Evolutionary conservation across 2,888 invertebrate species (phyloP).

Genomic region (Bedellia somnulentella): DNA sequence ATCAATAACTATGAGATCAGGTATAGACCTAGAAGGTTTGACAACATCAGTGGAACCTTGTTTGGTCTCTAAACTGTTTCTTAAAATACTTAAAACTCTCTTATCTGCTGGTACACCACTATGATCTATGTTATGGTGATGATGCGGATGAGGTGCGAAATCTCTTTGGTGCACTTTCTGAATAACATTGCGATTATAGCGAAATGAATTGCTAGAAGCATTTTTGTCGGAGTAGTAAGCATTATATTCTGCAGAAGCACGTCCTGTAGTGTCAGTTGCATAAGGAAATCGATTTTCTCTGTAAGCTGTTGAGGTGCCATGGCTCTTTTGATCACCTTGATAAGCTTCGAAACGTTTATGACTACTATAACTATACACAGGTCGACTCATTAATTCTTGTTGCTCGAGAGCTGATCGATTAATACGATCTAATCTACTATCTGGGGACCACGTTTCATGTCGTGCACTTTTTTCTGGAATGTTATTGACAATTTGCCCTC

Average conservation of each 20-base stretch:
- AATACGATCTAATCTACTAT: conserved; percentile 43
- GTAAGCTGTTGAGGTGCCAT: conserved; percentile 18
- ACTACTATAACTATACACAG: conserved; percentile 44
- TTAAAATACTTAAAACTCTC: conserved; percentile 68
- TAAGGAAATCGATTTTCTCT: conserved; percentile 37
- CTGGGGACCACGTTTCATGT: conserved; percentile 45
- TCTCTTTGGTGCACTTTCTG: conserved; percentile 43
- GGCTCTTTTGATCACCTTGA: conserved; percentile 40
- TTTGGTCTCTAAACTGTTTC: conserved; percentile 72
- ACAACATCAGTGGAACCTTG: conserved; percentile 44
- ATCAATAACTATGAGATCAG: conserved; percentile 53
- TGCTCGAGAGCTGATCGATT: conserved; percentile 39
- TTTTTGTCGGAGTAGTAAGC: conserved; percentile 33
- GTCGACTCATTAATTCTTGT: conserved; percentile 40
- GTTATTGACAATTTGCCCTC: conserved; percentile 41
- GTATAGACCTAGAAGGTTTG: conserved; percentile 52
- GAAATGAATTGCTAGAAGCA: conserved; percentile 21
- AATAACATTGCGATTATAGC: conserved; percentile 38
- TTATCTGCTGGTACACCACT: conserved; percentile 65
- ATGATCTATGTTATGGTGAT: conserved; percentile 28
- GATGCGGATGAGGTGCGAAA: conserved; percentile 18
- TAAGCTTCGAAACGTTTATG: conserved; percentile 46
- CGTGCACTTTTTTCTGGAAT: conserved; percentile 52
- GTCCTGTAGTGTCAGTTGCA: conserved; percentile 22
- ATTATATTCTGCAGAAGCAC: conserved; percentile 34